Evolutionary conservation across 1,140 invertebrate genomes (phyloP).

Genomic region (Marisa cornuarietis): DNA sequence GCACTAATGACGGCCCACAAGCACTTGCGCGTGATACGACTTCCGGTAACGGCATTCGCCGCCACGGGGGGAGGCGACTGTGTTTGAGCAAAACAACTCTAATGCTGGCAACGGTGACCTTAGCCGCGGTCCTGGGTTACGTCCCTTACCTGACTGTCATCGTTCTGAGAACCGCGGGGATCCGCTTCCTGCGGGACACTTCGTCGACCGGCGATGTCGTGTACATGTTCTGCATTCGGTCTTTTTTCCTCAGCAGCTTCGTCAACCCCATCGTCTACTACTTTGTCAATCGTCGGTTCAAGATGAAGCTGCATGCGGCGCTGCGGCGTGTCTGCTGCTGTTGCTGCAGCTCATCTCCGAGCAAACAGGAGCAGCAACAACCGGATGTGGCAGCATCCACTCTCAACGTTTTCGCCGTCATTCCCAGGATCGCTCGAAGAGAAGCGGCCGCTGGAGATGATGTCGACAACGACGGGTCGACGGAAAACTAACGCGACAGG

Average conservation of each 20-base stretch:
- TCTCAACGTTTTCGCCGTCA: too few relatives aligned
- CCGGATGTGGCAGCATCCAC: too few relatives aligned
- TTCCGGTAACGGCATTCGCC: conserved; percentile 17
- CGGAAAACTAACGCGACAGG: too few relatives aligned
- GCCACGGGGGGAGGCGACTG: background rate
- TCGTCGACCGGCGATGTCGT: conserved; percentile 6
- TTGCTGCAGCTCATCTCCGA: background rate
- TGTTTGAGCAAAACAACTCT: background rate
- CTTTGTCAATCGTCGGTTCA: conserved; percentile 6
- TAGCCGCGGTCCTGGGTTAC: conserved; percentile 8
- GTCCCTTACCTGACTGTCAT: conserved; percentile 9
- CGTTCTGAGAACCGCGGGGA: background rate
- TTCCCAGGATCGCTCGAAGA: too few relatives aligned
- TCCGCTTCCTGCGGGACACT: background rate
- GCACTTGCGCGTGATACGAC: background rate
- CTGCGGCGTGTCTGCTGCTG: background rate
- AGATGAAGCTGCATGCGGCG: background rate
- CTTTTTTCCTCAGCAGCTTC: conserved; percentile 16
- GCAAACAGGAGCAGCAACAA: too few relatives aligned
- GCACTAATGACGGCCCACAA: too few relatives aligned
- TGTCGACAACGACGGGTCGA: too few relatives aligned
- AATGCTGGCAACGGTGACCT: conserved; percentile 10
- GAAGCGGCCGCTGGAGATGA: too few relatives aligned
- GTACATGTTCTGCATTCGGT: conserved; percentile 3
- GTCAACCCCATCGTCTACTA: conserved; percentile 22